These are phyloP conservation scores for Idaea straminata DNA, from an alignment of 2,888 invertebrate genomes.

Conservation along the genomic window DNA sequence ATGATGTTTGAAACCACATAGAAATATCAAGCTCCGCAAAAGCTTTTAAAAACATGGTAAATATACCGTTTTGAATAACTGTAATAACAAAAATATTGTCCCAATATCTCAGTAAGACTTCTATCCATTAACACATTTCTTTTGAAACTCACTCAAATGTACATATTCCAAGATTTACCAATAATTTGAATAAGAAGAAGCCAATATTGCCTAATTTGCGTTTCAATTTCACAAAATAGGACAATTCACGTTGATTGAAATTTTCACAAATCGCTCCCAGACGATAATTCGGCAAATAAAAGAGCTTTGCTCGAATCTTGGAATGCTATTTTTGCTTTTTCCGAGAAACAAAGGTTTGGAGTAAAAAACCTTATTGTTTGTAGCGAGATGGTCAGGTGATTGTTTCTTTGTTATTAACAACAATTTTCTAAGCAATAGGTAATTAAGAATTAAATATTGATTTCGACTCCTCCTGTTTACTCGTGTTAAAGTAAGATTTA, in stretches of 20 bases:
- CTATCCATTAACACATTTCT: not conserved
- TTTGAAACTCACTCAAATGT: not conserved
- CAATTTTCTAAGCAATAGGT: too few species aligned
- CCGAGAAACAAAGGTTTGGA: not conserved
- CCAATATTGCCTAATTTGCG: slow-evolving; percentile 29
- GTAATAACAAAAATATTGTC: too few species aligned
- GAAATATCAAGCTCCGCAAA: too few species aligned
- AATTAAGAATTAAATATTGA: too few species aligned
- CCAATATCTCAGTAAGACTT: too few species aligned
- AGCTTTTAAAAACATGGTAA: too few species aligned
- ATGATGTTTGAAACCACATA: too few species aligned
- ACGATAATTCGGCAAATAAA: not conserved
- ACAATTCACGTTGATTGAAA: slow-evolving; percentile 16
- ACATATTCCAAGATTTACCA: not conserved
- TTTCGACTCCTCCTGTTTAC: too few species aligned
- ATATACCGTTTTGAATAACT: too few species aligned
- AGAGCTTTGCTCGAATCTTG: not conserved
- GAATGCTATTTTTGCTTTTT: not conserved
- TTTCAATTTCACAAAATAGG: slow-evolving; percentile 18
- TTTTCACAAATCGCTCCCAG: slow-evolving; percentile 3
- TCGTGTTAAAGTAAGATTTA: too few species aligned
- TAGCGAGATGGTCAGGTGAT: not conserved
- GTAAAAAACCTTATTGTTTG: not conserved
- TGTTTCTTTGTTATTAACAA: not conserved
- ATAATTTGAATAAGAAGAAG: slow-evolving; percentile 16